These are phyloP conservation scores for Xylophagus ater DNA, from an alignment of 2,888 invertebrate species.

Conservation along the genomic window DNA sequence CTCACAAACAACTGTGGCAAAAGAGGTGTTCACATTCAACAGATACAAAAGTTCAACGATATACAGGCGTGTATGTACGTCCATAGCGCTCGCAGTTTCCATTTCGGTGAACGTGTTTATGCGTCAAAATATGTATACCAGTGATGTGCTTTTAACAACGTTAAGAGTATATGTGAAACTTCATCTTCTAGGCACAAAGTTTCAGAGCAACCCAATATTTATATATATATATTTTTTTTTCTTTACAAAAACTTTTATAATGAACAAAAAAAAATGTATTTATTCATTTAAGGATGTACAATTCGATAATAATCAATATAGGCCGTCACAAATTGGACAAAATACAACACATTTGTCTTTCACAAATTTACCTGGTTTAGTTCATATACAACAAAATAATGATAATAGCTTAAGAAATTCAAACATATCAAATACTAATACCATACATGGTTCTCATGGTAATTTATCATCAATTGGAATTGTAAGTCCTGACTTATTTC, in stretches of 20 bases:
- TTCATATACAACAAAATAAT: slow-evolving; percentile 16
- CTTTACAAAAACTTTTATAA: neutral
- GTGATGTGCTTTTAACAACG: no score
- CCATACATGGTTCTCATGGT: slow-evolving; percentile 25
- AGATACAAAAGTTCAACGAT: no score
- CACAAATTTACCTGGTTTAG: slow-evolving; percentile 29
- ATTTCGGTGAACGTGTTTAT: no score
- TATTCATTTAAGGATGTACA: slow-evolving; percentile 9
- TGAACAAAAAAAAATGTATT: slow-evolving; percentile 1
- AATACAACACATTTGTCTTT: slow-evolving; percentile 35
- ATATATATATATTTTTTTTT: slow-evolving; percentile 25
- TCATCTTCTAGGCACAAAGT: no score
- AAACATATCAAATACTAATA: slow-evolving; percentile 23
- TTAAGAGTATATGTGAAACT: no score
- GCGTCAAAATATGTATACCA: no score
- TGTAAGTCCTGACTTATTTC: slow-evolving; percentile 8
- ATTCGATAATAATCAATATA: slow-evolving; percentile 16
- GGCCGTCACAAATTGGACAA: slow-evolving; percentile 15
- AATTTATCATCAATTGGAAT: slow-evolving; percentile 31
- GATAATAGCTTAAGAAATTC: slow-evolving; percentile 17
- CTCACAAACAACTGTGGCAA: no score
- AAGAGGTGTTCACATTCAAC: no score
- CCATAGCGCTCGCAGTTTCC: no score
- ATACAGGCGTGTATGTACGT: no score
- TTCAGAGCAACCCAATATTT: no score